Evolutionary conservation across 2,113 vertebrate genomes (phyloP).

Genomic region (Heterocephalus glaber): DNA sequence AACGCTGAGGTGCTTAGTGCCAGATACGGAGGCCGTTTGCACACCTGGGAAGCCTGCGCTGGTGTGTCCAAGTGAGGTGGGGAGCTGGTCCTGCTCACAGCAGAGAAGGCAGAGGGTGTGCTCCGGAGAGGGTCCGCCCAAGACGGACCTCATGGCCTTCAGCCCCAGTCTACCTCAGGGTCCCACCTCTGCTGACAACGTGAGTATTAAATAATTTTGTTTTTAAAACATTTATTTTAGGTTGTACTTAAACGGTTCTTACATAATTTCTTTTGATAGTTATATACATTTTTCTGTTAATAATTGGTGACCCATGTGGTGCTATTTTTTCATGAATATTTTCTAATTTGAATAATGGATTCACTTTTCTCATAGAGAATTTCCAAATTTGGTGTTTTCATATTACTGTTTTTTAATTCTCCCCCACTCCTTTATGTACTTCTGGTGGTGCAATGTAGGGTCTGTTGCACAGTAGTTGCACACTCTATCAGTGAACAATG

Average conservation of each 20-base stretch:
- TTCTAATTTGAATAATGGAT: not conserved
- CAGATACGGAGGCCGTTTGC: not conserved
- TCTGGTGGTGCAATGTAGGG: not conserved
- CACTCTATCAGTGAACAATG: not conserved
- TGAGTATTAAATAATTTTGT: slow-evolving; percentile 39
- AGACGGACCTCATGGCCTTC: not conserved
- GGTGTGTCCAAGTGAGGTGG: not conserved
- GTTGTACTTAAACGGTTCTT: too few species aligned
- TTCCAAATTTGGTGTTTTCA: not conserved
- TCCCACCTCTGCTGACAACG: not conserved
- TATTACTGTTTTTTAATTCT: not conserved
- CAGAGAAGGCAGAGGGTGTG: not conserved
- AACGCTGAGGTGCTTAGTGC: not conserved
- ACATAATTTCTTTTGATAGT: not conserved
- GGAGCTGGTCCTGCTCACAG: not conserved
- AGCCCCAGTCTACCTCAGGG: not conserved
- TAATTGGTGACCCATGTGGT: not conserved
- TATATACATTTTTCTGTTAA: not conserved
- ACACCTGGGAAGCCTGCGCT: not conserved
- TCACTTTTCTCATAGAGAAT: not conserved
- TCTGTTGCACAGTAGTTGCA: too few species aligned
- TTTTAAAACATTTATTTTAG: not conserved
- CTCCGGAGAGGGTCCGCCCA: not conserved
- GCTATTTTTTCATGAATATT: not conserved
- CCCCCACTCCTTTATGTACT: too few species aligned